These are phyloP conservation scores for Leptinotarsa texana DNA, from an alignment of 1,140 invertebrate species.

Conservation along the genomic window DNA sequence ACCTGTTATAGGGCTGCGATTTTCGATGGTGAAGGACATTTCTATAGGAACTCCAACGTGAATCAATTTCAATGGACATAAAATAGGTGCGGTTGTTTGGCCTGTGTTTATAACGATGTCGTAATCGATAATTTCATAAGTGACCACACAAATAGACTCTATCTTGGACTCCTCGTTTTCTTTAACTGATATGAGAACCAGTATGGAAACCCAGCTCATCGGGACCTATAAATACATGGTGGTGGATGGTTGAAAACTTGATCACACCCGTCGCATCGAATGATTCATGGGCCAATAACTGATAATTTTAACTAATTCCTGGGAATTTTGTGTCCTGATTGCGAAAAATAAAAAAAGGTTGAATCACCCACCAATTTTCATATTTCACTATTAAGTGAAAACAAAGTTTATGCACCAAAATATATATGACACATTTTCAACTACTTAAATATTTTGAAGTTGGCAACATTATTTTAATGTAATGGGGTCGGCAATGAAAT, in stretches of 20 bases:
- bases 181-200: constrained; percentile 32
- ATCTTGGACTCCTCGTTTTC: constrained; percentile 8
- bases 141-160: constrained; percentile 39
- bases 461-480: too few relatives aligned
- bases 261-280: too few relatives aligned
- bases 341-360: too few relatives aligned
- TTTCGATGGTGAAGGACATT: constrained; percentile 40
- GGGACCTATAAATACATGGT: constrained; percentile 20
- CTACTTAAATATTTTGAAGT: too few relatives aligned
- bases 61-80: constrained; percentile 42
- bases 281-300: too few relatives aligned
- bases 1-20: constrained; percentile 34
- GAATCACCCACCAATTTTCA: too few relatives aligned
- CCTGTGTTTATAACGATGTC: constrained; percentile 38
- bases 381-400: too few relatives aligned
- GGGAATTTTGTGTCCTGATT: too few relatives aligned
- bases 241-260: background rate
- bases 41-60: constrained; percentile 33
- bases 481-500: too few relatives aligned
- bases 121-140: constrained; percentile 40
- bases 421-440: too few relatives aligned
- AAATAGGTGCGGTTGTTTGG: constrained; percentile 33
- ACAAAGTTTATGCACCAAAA: too few relatives aligned
- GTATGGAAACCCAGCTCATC: constrained; percentile 30
- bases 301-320: too few relatives aligned